Conservation (phyloP, 1,140 invertebrate genomes). For the Drosophila oshimai region DNA sequence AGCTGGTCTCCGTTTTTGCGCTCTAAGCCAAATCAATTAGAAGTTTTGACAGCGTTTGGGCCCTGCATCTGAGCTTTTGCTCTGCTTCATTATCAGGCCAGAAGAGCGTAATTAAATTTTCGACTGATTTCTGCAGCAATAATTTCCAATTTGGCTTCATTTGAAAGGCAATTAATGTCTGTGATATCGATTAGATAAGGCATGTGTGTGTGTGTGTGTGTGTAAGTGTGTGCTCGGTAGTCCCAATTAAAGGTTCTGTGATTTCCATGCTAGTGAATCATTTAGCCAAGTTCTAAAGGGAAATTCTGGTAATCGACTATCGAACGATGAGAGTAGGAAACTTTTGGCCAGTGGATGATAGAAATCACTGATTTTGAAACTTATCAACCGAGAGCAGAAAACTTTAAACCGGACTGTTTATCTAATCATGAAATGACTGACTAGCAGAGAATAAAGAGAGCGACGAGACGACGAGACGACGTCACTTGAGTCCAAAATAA, state of each 20-base stretch:
- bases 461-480: background rate
- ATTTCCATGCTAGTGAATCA: slow-evolving; percentile 14
- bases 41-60: slow-evolving; percentile 68
- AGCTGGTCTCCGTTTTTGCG: slow-evolving; percentile 30
- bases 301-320: slow-evolving; percentile 3
- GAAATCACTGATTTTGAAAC: slow-evolving; percentile 8
- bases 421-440: slow-evolving; percentile 12
- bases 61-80: slow-evolving; percentile 21
- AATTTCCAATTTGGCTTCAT: slow-evolving; percentile 65
- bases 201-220: background rate
- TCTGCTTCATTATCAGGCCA: background rate
- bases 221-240: background rate
- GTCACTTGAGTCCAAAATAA: slow-evolving; percentile 42
- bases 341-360: background rate
- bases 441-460: background rate
- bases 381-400: background rate
- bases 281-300: background rate
- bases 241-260: background rate
- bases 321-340: slow-evolving; percentile 1
- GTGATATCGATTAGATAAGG: slow-evolving; percentile 59
- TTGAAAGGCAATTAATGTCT: slow-evolving; percentile 70
- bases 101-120: slow-evolving; percentile 68
- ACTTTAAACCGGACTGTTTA: slow-evolving; percentile 32
- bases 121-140: slow-evolving; percentile 64
- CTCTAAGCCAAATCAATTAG: slow-evolving; percentile 75